A percentile compares a stretch with the other conserved stretches of the same genome.
Conservation (phyloP, 2,113 vertebrate genomes). For the Scomber scombrus region DNA sequence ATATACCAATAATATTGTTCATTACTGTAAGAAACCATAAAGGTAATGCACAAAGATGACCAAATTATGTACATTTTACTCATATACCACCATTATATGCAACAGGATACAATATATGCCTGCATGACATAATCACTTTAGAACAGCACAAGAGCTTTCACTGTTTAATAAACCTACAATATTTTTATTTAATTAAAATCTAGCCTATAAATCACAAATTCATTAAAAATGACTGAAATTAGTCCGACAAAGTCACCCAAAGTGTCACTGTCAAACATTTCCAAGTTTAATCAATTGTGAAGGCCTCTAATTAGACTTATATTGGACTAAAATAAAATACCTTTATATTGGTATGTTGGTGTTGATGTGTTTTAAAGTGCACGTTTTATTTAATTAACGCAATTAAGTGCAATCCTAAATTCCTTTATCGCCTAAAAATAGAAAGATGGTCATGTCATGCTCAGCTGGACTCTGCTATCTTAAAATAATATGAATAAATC, state of each 20-base stretch:
- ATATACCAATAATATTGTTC: too few relatives aligned
- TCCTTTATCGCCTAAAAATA: not conserved
- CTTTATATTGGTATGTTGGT: not conserved
- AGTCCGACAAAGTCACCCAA: too few relatives aligned
- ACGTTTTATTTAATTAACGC: not conserved
- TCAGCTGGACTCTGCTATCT: not conserved
- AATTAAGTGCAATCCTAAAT: not conserved
- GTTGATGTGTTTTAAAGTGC: not conserved
- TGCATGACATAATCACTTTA: not conserved
- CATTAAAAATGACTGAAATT: not conserved
- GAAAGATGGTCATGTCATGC: not conserved
- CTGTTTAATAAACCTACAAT: not conserved
- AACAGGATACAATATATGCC: not conserved
- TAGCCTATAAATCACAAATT: not conserved
- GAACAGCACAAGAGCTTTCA: too few relatives aligned
- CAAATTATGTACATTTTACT: not conserved
- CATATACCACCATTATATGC: not conserved
- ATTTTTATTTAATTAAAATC: not conserved
- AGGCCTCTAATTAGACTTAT: not conserved
- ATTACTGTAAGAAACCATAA: too few relatives aligned
- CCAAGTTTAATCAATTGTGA: not conserved
- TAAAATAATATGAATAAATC: not conserved
- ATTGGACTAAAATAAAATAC: not conserved
- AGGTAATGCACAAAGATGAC: not conserved
- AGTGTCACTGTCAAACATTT: not conserved